phyloP scores from a whole-genome alignment of 2,113 vertebrate species.

The Mustela lutreola region DNA sequence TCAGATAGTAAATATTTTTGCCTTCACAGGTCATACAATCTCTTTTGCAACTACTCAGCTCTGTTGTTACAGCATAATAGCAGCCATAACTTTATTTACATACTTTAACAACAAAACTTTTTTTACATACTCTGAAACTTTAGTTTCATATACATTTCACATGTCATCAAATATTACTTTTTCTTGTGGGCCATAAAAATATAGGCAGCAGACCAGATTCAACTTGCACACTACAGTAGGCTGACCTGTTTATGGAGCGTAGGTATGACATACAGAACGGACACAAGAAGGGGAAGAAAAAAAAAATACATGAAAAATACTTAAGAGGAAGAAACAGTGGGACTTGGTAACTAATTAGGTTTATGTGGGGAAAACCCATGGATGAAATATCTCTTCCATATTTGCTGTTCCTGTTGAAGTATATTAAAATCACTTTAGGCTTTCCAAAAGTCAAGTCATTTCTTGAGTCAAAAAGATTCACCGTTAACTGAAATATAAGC shows the following conservation, averaged over 20 bases:
- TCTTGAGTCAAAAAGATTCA: slow-evolving; percentile 37
- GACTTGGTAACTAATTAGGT: not conserved
- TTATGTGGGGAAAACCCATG: not conserved
- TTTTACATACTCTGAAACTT: not conserved
- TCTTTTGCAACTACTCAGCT: not conserved
- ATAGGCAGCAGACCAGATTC: not conserved
- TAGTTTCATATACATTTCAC: slow-evolving; percentile 43
- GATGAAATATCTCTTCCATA: not conserved
- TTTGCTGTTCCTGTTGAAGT: not conserved
- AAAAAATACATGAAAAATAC: not conserved
- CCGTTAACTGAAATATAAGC: not conserved
- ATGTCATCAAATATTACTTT: slow-evolving; percentile 39
- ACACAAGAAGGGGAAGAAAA: not conserved
- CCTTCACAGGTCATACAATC: not conserved
- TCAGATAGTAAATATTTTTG: not conserved
- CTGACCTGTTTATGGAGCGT: not conserved
- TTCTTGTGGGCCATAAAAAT: not conserved
- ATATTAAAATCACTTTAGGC: not conserved
- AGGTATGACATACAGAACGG: not conserved
- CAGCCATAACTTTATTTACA: not conserved
- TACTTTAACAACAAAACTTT: not conserved
- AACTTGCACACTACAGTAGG: not conserved
- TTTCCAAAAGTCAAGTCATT: not conserved
- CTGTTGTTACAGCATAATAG: not conserved
- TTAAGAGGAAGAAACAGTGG: not conserved